Base-by-base conservation (phyloP, 2,888 invertebrate genomes). In the Bhutanitis thaidina region DNA sequence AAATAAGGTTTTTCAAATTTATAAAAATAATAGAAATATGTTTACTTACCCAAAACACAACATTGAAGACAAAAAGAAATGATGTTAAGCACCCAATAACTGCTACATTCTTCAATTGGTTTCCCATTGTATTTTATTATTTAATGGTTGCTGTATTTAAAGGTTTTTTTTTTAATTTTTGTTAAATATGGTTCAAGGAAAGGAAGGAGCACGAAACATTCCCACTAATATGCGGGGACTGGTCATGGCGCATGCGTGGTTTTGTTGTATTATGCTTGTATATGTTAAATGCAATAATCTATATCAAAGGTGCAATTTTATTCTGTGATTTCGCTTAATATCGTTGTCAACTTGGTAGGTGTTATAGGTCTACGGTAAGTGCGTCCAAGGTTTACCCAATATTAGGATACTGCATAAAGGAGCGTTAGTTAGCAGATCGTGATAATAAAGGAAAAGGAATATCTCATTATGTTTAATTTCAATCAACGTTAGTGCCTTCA, bases 81-180 rank as follows among this genome's bases (percentile, higher is more conserved):
- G 93, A 93, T 75, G 95, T 96, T 84, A 95, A 92, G 77, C 94
- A 95, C 58, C 94, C 93, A 78, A 94, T 93, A 25, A 94, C 92
- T 36, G 95, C 94, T 58, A 93, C 92, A 59, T 93, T 93, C 77
- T 94, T 93, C 60, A 94, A 88, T 66, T 92, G 91, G 71, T 93
- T 93, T n/a, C 92, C 92, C 94, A 94, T 94, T 58, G 29, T 59
- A 10, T 14, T 20, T 20, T 25, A 36, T 13, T 34, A 16, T 47
- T 59, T 74, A 14, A 15, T 14, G n/a, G 1, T 46, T 58, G 43
- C 52, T 48, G 49, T 51, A 41, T 52, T 3, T 51, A 43, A n/a
- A n/a, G n/a, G n/a, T 44, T 3, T 20, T n/a, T 44, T 48, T 55
- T 51, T 40, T 54, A 36, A 12, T 54, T 55, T 50, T 38, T 8